A percentile compares a stretch with the other conserved stretches of the same genome.
Conservation (phyloP, 2,888 invertebrate species). For the Andrena haemorrhoa region DNA sequence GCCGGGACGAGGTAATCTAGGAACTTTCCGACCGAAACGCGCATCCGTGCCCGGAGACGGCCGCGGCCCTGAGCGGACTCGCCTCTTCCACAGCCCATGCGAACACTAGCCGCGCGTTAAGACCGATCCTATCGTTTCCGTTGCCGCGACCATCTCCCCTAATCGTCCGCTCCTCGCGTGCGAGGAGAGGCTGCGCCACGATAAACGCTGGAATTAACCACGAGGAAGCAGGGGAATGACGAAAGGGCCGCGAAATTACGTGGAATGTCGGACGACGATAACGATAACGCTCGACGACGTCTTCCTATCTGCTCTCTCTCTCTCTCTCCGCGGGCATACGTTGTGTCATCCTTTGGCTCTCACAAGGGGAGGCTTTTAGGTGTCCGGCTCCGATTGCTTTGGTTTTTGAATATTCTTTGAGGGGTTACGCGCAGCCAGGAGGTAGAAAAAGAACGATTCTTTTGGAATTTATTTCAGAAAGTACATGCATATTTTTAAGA, state of each 20-base stretch:
- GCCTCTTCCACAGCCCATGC: too few species aligned
- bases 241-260: slow-evolving; percentile 36
- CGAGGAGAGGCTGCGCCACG: slow-evolving; percentile 12
- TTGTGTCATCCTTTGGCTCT: too few species aligned
- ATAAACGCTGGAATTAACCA: slow-evolving; percentile 60
- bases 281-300: slow-evolving; percentile 5
- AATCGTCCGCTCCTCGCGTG: too few species aligned
- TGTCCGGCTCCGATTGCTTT: too few species aligned
- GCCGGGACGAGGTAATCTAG: slow-evolving; percentile 22
- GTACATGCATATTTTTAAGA: too few species aligned
- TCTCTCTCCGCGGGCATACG: background rate
- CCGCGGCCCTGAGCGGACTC: background rate
- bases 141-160: slow-evolving; percentile 2
- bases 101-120: too few species aligned
- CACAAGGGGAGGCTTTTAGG: too few species aligned
- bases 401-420: too few species aligned
- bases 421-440: too few species aligned
- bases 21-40: slow-evolving; percentile 26
- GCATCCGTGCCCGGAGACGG: background rate
- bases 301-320: background rate
- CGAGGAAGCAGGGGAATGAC: slow-evolving; percentile 37
- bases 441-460: too few species aligned
- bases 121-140: background rate
- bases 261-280: slow-evolving; percentile 44
- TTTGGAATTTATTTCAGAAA: too few species aligned